Evolutionary conservation across 2,888 invertebrate genomes (phyloP).

Genomic region (Dryobotodes eremita): DNA sequence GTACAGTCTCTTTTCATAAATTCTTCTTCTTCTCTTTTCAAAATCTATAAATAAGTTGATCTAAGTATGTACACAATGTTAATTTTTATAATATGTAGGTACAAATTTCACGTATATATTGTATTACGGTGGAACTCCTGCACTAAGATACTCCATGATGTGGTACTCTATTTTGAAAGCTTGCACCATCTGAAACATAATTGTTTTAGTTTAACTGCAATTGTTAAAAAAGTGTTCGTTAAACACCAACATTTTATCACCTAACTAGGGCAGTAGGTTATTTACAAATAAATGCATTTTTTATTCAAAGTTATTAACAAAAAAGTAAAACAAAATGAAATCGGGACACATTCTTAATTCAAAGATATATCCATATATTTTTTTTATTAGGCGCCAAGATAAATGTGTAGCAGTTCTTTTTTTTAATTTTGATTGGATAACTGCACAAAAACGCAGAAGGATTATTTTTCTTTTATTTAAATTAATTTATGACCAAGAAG

Average conservation of each 20-base stretch:
- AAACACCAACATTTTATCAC: background rate
- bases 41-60: too few relatives aligned
- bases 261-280: background rate
- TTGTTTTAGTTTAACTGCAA: background rate
- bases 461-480: background rate
- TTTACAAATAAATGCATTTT: background rate
- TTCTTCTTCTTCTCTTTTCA: too few relatives aligned
- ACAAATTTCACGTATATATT: too few relatives aligned
- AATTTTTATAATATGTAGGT: too few relatives aligned
- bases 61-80: too few relatives aligned
- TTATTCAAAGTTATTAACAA: too few relatives aligned
- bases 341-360: background rate
- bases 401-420: background rate
- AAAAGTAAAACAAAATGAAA: background rate
- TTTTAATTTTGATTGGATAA: background rate
- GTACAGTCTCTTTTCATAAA: background rate
- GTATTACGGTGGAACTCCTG: too few relatives aligned
- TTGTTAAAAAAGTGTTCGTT: background rate
- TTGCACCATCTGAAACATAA: conserved; percentile 91
- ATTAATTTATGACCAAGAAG: background rate
- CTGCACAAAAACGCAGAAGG: too few relatives aligned
- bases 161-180: conserved; percentile 92
- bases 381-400: background rate
- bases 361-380: too few relatives aligned
- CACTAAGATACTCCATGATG: too few relatives aligned